Evolutionary conservation across 2,888 invertebrate species (phyloP).

Genomic region (Meloe dianella): DNA sequence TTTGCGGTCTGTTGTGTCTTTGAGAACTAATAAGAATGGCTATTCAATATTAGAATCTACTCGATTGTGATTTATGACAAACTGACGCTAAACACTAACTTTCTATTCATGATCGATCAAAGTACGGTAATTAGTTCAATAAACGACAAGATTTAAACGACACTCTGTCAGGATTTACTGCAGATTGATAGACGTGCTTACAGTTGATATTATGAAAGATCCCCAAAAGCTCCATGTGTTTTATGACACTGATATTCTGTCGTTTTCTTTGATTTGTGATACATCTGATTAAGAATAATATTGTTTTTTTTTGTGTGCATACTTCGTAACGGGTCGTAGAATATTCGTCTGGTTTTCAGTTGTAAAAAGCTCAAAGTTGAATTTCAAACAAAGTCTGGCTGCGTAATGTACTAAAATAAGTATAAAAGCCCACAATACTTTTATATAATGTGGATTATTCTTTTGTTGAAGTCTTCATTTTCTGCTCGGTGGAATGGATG

Average conservation of each 20-base stretch:
- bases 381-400: conserved; percentile 1
- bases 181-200: conserved; percentile 21
- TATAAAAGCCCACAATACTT: conserved; percentile 4
- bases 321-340: not conserved
- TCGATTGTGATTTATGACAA: conserved; percentile 21
- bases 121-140: conserved; percentile 20
- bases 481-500: not conserved
- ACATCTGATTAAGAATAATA: conserved; percentile 5
- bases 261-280: conserved; percentile 8
- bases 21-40: not conserved
- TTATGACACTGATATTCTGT: conserved; percentile 11
- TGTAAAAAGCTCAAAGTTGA: not conserved
- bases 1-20: not conserved
- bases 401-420: not conserved
- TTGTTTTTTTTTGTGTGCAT: not conserved
- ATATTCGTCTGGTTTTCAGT: not conserved
- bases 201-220: conserved; percentile 15
- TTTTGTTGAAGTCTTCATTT: conserved; percentile 14
- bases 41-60: not conserved
- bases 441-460: not conserved
- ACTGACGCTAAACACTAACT: conserved; percentile 10
- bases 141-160: conserved; percentile 14
- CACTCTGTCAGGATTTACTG: conserved; percentile 16
- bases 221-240: not conserved
- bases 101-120: conserved; percentile 21